These are phyloP conservation scores for Agriotes lineatus DNA, from an alignment of 2,888 invertebrate species.

Conservation along the genomic window DNA sequence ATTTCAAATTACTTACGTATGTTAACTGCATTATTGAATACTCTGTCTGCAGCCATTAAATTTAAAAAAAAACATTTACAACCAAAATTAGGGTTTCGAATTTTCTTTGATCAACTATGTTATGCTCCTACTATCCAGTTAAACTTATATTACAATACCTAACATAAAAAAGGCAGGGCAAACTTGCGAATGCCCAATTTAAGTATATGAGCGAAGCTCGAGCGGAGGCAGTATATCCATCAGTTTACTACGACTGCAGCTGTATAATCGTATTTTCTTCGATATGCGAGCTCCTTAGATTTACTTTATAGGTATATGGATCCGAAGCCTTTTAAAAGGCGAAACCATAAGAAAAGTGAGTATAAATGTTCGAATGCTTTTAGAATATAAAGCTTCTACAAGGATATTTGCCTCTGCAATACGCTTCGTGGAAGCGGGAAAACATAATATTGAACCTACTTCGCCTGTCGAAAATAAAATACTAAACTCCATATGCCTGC, in stretches of 20 bases:
- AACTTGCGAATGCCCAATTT: too few relatives aligned
- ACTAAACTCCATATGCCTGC: not conserved
- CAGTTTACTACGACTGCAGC: not conserved
- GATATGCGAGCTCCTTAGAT: not conserved
- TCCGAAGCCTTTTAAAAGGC: not conserved
- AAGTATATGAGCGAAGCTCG: too few relatives aligned
- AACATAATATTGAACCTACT: too few relatives aligned
- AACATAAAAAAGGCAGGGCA: too few relatives aligned
- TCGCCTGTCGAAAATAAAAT: not conserved
- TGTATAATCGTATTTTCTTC: not conserved
- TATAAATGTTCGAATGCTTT: constrained; percentile 12
- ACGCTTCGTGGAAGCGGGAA: not conserved
- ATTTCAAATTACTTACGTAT: too few relatives aligned
- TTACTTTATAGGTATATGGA: not conserved
- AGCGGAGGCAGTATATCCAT: not conserved
- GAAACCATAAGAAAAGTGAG: constrained; percentile 2
- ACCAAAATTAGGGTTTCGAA: too few relatives aligned
- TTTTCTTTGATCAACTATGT: too few relatives aligned
- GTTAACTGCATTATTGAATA: too few relatives aligned
- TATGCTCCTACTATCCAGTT: too few relatives aligned
- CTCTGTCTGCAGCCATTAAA: too few relatives aligned
- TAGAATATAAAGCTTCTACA: not conserved
- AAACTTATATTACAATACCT: too few relatives aligned
- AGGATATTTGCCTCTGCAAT: not conserved
- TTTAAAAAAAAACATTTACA: too few relatives aligned